Conservation (phyloP, 2,797 vertebrate genomes). For the Anguilla pacifica region DNA sequence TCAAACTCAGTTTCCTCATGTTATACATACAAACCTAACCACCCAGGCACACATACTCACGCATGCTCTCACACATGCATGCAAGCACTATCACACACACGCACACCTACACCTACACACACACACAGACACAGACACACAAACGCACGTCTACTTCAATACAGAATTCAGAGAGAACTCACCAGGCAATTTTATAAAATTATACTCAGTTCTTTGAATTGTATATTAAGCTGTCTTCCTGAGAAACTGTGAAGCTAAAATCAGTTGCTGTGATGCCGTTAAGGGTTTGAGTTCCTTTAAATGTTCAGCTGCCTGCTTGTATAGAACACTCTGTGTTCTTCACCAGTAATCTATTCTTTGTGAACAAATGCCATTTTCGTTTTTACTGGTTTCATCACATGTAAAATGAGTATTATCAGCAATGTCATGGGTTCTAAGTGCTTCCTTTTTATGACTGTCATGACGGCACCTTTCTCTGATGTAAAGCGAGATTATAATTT, state of each 20-base stretch:
- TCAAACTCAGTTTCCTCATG: no score
- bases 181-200: not conserved
- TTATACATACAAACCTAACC: not conserved
- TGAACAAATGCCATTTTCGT: not conserved
- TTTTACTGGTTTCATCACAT: conserved; percentile 21
- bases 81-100: no score
- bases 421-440: not conserved
- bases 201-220: not conserved
- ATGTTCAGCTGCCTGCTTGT: not conserved
- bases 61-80: no score
- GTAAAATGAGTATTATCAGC: conserved; percentile 14
- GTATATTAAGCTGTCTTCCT: not conserved
- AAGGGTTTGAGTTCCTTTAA: not conserved
- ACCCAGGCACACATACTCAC: no score
- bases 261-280: not conserved
- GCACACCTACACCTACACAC: not conserved
- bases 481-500: conserved; percentile 13
- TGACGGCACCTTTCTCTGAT: not conserved
- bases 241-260: not conserved
- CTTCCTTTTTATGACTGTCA: conserved; percentile 7
- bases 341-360: not conserved
- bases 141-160: not conserved
- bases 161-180: not conserved
- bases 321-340: not conserved
- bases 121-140: not conserved